phyloP scores from a whole-genome alignment of 2,797 vertebrate species.

The Uromys caudimaculatus region DNA sequence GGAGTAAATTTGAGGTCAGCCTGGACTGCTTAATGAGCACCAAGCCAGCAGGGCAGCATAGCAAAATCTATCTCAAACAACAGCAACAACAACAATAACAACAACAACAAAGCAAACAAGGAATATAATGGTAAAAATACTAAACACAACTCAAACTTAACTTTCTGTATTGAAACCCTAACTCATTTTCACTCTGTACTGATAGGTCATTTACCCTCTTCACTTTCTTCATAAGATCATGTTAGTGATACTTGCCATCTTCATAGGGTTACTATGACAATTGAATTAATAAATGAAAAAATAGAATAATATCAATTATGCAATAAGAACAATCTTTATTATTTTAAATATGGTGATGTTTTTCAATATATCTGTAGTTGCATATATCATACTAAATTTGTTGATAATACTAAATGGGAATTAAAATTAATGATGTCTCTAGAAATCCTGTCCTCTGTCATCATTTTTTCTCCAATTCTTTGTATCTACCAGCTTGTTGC shows the following conservation, averaged over 20 bases:
- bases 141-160: background rate
- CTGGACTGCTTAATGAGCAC: background rate
- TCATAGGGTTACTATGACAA: background rate
- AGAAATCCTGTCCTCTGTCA: background rate
- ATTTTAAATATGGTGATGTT: slow-evolving; percentile 4
- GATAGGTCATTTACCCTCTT: background rate
- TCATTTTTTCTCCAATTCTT: background rate
- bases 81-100: too few relatives aligned
- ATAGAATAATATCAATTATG: background rate
- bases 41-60: background rate
- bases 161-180: background rate
- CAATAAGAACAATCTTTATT: background rate
- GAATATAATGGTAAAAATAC: background rate
- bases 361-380: slow-evolving; percentile 20
- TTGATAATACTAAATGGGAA: background rate
- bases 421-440: background rate
- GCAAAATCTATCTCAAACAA: background rate
- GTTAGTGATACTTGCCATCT: background rate
- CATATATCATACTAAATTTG: background rate
- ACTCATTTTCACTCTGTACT: background rate
- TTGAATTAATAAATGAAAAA: background rate
- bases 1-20: background rate
- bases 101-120: background rate
- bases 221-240: background rate
- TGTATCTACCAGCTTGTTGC: background rate